Percentiles rank a stretch among this genome's conserved stretches.
Conservation (phyloP, 2,797 vertebrate species). For the Hipposideros larvatus region DNA sequence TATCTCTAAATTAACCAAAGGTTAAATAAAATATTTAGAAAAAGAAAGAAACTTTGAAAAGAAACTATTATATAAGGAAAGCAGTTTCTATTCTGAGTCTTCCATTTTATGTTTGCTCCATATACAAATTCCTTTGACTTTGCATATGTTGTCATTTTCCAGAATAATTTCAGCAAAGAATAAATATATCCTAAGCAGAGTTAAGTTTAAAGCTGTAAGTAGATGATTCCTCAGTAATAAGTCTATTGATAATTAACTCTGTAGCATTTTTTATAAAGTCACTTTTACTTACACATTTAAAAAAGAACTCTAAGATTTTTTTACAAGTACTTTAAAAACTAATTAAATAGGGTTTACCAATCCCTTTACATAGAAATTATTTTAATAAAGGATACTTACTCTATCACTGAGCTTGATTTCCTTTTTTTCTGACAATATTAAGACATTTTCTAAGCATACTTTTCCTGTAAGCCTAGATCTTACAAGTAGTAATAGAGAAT, state of each 20-base stretch:
- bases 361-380: not conserved
- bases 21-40: slow-evolving; percentile 39
- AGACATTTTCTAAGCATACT: not conserved
- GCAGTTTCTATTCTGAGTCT: not conserved
- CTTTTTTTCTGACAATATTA: not conserved
- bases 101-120: not conserved
- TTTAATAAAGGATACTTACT: not conserved
- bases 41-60: not conserved
- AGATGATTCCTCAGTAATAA: slow-evolving; percentile 10
- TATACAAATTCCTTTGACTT: slow-evolving; percentile 35
- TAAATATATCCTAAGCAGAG: not conserved
- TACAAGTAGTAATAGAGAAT: not conserved
- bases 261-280: not conserved
- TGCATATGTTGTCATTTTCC: not conserved
- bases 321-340: not conserved
- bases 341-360: not conserved
- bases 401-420: not conserved
- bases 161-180: slow-evolving; percentile 2
- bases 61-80: not conserved
- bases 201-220: not conserved
- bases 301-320: not conserved
- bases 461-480: not conserved
- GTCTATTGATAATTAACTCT: not conserved
- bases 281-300: not conserved
- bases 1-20: slow-evolving; percentile 47